Conservation (phyloP, 2,888 invertebrate species). For the Anodontia alba region DNA sequence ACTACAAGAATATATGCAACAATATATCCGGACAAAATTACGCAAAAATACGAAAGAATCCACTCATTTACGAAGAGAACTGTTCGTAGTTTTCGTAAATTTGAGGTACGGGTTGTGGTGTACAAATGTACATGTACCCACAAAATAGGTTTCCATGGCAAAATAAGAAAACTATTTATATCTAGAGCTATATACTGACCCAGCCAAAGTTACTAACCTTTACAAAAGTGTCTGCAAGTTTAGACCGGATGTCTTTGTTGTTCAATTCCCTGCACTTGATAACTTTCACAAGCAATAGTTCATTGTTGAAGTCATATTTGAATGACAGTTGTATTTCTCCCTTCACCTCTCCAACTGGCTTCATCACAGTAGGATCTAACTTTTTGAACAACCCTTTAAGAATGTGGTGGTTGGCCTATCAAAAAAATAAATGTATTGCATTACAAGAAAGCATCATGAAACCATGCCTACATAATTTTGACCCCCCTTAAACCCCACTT, state of each 20-base stretch:
- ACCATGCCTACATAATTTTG: too few species aligned
- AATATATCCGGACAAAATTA: too few species aligned
- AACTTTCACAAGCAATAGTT: constrained; percentile 79
- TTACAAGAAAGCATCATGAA: background rate
- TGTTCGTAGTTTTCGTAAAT: too few species aligned
- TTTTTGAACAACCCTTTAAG: constrained; percentile 81
- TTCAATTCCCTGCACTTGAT: constrained; percentile 78
- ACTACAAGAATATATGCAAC: too few species aligned
- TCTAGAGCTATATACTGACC: too few species aligned
- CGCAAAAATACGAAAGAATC: too few species aligned
- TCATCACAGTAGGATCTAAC: constrained; percentile 79
- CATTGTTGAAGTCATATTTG: constrained; percentile 77
- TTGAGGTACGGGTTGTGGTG: too few species aligned
- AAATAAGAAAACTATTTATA: too few species aligned
- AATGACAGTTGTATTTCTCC: constrained; percentile 81
- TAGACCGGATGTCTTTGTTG: constrained; percentile 75
- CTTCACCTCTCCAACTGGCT: constrained; percentile 66
- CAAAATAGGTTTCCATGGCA: too few species aligned
- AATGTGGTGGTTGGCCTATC: constrained; percentile 78
- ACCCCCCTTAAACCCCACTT: too few species aligned
- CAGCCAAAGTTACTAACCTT: constrained; percentile 75
- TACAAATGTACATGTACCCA: too few species aligned
- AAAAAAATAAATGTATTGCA: background rate
- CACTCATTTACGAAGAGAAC: too few species aligned
- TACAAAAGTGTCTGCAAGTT: constrained; percentile 80